phyloP scores from a whole-genome alignment of 2,888 invertebrate species.

The Rosalia funebris region DNA sequence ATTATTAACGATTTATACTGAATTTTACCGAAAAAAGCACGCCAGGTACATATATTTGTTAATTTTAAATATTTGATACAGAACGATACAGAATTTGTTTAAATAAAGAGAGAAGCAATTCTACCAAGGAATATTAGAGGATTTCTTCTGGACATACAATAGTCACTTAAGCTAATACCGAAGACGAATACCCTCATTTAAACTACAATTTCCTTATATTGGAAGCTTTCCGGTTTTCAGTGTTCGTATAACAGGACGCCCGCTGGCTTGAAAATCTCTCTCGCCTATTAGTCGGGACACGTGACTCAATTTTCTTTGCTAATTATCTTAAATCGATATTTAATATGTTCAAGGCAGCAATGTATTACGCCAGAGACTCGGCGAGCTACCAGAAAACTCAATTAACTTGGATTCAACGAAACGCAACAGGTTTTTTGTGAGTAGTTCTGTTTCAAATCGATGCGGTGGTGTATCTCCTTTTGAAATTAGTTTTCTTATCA shows the following conservation, averaged over 20 bases:
- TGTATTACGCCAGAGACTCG: slow-evolving; percentile 26
- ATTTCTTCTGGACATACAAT: too few species aligned
- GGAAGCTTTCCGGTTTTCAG: slow-evolving; percentile 22
- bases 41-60: too few species aligned
- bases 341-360: slow-evolving; percentile 31
- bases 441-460: too few species aligned
- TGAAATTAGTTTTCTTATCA: too few species aligned
- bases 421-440: slow-evolving; percentile 32
- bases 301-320: slow-evolving; percentile 38
- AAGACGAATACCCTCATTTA: slow-evolving; percentile 23
- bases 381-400: slow-evolving; percentile 32
- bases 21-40: too few species aligned
- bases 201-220: slow-evolving; percentile 22
- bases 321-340: slow-evolving; percentile 37
- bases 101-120: too few species aligned
- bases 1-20: too few species aligned
- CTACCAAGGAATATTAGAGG: too few species aligned
- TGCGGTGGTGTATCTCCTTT: too few species aligned
- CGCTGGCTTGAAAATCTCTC: slow-evolving; percentile 15
- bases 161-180: slow-evolving; percentile 8
- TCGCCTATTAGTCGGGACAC: slow-evolving; percentile 29
- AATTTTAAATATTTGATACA: too few species aligned
- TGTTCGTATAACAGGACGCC: slow-evolving; percentile 3
- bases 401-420: slow-evolving; percentile 28
- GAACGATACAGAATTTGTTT: too few species aligned